Evolutionary conservation across 2,888 invertebrate genomes (phyloP).

Genomic region (Papilio gigon): DNA sequence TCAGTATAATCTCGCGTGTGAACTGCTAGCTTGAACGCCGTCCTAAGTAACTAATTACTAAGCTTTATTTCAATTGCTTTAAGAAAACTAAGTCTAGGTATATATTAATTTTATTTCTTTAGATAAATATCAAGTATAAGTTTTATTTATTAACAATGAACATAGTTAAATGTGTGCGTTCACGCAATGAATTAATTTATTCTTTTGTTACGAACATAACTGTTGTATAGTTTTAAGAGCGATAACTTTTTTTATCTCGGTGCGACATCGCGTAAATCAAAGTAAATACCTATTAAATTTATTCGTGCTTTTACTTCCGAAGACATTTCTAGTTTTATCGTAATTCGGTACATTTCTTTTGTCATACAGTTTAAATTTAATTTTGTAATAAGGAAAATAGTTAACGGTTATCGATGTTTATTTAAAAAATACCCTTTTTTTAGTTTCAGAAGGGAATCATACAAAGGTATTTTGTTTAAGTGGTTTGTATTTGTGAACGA

Average conservation of each 20-base stretch:
- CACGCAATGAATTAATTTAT: conserved; percentile 28
- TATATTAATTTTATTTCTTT: conserved; percentile 5
- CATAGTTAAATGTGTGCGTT: not conserved
- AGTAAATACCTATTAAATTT: conserved; percentile 16
- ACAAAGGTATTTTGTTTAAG: no score
- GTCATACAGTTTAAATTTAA: no score
- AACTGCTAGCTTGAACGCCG: conserved; percentile 26
- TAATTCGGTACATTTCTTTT: no score
- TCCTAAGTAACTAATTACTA: conserved; percentile 28
- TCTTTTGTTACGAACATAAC: not conserved
- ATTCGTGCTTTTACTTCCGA: not conserved
- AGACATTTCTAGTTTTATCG: not conserved
- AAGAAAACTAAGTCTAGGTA: conserved; percentile 1
- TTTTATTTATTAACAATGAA: conserved; percentile 12
- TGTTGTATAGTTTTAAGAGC: conserved; percentile 6
- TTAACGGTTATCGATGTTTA: no score
- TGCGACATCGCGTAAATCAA: conserved; percentile 8
- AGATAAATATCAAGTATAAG: conserved; percentile 13
- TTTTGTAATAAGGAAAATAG: not conserved
- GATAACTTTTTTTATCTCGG: conserved; percentile 7
- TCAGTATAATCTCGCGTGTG: conserved; percentile 37
- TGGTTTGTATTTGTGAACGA: no score
- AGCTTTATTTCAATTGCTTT: conserved; percentile 24
- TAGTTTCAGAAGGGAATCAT: no score
- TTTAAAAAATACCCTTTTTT: no score